These are phyloP conservation scores for Crepidodera aurea DNA, from an alignment of 2,888 invertebrate species.

Conservation along the genomic window DNA sequence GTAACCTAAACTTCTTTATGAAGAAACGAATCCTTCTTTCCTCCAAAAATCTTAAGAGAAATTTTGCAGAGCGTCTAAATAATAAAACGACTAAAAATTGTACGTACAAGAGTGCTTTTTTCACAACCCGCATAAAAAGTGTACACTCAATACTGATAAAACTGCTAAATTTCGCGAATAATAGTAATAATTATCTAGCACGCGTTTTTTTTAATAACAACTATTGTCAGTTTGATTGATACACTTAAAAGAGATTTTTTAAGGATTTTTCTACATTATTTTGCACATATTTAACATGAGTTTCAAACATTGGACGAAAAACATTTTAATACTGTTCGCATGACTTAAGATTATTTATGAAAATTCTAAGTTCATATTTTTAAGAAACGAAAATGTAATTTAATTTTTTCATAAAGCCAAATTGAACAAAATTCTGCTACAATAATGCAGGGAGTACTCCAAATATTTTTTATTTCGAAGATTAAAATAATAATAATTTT, in stretches of 20 bases:
- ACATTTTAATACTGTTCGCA: background rate
- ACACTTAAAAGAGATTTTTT: slow-evolving; percentile 8
- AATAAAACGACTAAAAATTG: slow-evolving; percentile 36
- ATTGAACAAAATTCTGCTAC: too few relatives aligned
- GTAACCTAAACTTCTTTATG: slow-evolving; percentile 48
- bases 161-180: slow-evolving; percentile 39
- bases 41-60: slow-evolving; percentile 22
- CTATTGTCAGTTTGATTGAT: slow-evolving; percentile 7
- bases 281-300: background rate
- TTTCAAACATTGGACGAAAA: too few relatives aligned
- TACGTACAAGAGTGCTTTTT: slow-evolving; percentile 47
- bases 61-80: slow-evolving; percentile 43
- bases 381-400: too few relatives aligned
- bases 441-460: too few relatives aligned
- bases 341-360: too few relatives aligned
- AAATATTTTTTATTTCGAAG: too few relatives aligned
- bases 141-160: slow-evolving; percentile 55
- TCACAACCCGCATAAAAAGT: slow-evolving; percentile 57
- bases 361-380: too few relatives aligned
- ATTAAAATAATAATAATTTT: too few relatives aligned
- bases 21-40: slow-evolving; percentile 47
- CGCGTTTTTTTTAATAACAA: slow-evolving; percentile 26
- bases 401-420: too few relatives aligned
- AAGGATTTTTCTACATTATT: background rate
- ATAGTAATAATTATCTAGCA: slow-evolving; percentile 23